Base-by-base conservation (phyloP, 2,888 invertebrate species). In the Gari tellinella region DNA sequence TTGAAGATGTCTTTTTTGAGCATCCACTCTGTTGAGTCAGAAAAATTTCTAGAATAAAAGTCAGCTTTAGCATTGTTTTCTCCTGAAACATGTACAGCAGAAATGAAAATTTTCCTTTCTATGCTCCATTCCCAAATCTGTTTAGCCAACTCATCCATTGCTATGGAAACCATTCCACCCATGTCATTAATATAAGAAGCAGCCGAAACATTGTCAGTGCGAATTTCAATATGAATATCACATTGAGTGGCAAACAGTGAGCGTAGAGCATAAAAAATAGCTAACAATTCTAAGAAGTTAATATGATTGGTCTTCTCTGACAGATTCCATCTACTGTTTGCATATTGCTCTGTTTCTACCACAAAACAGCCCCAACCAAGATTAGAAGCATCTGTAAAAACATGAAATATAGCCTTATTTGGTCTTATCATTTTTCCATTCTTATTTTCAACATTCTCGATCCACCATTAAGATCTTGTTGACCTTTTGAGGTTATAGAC, bases 1-100 rank as follows among this genome's bases (percentile, higher is more conserved):
- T n/a, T 15, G 26, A 64, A 65, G 51, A 67, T 66, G 8, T 60
- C 21, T 37, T 37, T 41, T 46, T 74, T 67, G 19, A 74, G 48
- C 56, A 60, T 62, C 78, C 78, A 78, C 17, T 69, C 70, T 12
- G 67, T 70, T 12, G 63, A 51, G 25, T 73, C 69, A 7, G 64
- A 61, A 46, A 73, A 66, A 49, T 72, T 56, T 45, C 73, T 60
- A 17, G 73, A 69, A 26, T 26, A 61, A 37, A 43, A 65, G 58
- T 74, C 73, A 40, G 73, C 70, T 40, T n/a, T 37, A 31, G 21
- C 23, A 60, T 73, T 67, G 15, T 41, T 12, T 19, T 23, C 37
- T 26, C 67, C 73, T 14, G 67, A 40, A 10, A 67, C 15, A 31
- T n/a, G n/a, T n/a, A n/a, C n/a, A n/a, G n/a, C n/a, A n/a, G n/a